Percentiles rank a stretch among this genome's conserved stretches.
These are phyloP conservation scores for Halcyon malimbica DNA, from an alignment of 2,113 vertebrate genomes.

Conservation along the genomic window DNA sequence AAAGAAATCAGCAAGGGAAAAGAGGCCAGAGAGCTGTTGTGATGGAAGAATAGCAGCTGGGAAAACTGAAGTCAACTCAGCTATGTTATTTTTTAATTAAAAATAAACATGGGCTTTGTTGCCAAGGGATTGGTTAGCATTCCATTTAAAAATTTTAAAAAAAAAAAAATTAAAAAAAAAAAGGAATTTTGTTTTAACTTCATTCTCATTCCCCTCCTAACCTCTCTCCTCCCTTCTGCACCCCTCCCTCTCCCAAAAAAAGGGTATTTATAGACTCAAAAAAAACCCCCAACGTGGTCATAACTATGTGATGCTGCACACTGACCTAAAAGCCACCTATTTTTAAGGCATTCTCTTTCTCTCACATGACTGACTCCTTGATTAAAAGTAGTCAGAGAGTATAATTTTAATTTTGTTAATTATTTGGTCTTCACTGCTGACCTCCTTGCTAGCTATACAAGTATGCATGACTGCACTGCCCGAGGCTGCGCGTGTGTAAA, in stretches of 20 bases:
- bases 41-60: conserved; percentile 57
- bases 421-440: neutral
- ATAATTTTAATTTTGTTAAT: neutral
- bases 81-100: conserved; percentile 78
- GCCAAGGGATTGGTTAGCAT: conserved; percentile 74
- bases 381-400: neutral
- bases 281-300: neutral
- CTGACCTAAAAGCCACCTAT: neutral
- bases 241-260: neutral
- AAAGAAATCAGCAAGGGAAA: conserved; percentile 68
- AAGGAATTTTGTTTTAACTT: conserved; percentile 41
- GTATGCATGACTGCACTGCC: neutral
- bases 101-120: conserved; percentile 74
- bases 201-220: conserved; percentile 26
- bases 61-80: conserved; percentile 72
- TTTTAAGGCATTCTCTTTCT: neutral
- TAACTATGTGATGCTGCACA: neutral
- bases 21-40: conserved; percentile 45
- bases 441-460: neutral
- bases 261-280: conserved; percentile 54
- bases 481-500: neutral
- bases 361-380: neutral
- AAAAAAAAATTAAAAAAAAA: neutral
- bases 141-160: neutral
- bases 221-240: neutral